Base-by-base conservation (phyloP, 2,888 invertebrate genomes). In the Mesorhabditis sp. region DNA sequence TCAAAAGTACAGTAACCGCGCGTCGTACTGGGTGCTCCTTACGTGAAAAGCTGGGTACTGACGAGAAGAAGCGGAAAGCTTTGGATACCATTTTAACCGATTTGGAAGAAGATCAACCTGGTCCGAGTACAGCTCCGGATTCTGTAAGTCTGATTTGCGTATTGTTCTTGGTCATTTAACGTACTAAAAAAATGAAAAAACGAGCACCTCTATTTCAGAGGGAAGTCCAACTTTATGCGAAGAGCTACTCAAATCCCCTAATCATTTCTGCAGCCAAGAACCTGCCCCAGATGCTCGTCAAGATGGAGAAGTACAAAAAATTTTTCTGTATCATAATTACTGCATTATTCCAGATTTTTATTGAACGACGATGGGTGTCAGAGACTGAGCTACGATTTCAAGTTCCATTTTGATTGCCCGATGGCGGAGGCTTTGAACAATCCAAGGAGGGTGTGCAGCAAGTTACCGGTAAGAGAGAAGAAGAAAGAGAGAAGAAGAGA, bases 191-290 rank as follows among this genome's bases (percentile, higher is more conserved):
- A 50, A 50, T 50, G 58, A 50, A n/a, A 50, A n/a, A 50, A 50
- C 58, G n/a, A 50, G n/a, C 58, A n/a, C 2, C 58, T 50, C 58
- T 50, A 50, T 50, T 50, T 50, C 58, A 50, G 58, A 50, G 58
- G 2, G 58, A 50, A 50, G 10, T 50, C 58, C 58, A 50, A 50
- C 58, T 50, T 50, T 10, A 13, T 2, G 58, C 58, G 10, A 50
- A 13, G 58, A n/a, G 58, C n/a, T 50, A 13, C 10, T n/a, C 58
- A 10, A 50, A 10, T 13, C 58, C 58, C 1, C 7, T 50, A n/a
- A 50, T 50, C 58, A 50, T 50, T 10, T 13, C 7, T n/a, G 58
- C 7, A n/a, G n/a, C 7, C 7, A 50, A 13, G 7, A 10, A 50
- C 7, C n/a, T 50, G 10, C 10, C 58, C 10, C 7, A 50, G n/a